Evolutionary conservation across 1,140 invertebrate species (phyloP).

Genomic region (Rhopalosiphum padi): DNA sequence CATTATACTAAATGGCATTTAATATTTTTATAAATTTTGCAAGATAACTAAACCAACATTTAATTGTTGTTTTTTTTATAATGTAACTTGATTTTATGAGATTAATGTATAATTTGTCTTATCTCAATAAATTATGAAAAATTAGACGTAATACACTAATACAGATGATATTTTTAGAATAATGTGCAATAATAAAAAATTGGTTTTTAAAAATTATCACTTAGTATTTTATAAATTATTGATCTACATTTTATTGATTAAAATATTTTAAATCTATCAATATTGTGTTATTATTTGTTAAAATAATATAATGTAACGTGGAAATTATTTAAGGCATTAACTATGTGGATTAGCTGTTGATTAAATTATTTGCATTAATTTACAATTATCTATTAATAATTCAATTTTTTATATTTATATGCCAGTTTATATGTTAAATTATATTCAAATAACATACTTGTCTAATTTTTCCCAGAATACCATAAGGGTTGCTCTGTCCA

Average conservation of each 20-base stretch:
- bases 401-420: neutral
- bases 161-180: neutral
- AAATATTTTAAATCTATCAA: neutral
- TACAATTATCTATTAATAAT: neutral
- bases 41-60: neutral
- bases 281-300: neutral
- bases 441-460: slow-evolving; percentile 72
- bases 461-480: slow-evolving; percentile 97
- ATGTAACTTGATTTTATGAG: neutral
- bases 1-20: neutral
- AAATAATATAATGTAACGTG: neutral
- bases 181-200: neutral
- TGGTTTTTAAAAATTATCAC: neutral
- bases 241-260: neutral
- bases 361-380: neutral
- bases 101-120: neutral
- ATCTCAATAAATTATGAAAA: neutral
- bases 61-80: neutral
- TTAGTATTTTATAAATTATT: neutral
- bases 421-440: no score
- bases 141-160: neutral
- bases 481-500: slow-evolving; percentile 94
- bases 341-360: neutral
- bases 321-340: neutral
- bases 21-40: neutral